Percentiles rank a stretch among this genome's conserved stretches.
Conservation (phyloP, 1,140 invertebrate genomes). For the Trigoniulus corallinus region DNA sequence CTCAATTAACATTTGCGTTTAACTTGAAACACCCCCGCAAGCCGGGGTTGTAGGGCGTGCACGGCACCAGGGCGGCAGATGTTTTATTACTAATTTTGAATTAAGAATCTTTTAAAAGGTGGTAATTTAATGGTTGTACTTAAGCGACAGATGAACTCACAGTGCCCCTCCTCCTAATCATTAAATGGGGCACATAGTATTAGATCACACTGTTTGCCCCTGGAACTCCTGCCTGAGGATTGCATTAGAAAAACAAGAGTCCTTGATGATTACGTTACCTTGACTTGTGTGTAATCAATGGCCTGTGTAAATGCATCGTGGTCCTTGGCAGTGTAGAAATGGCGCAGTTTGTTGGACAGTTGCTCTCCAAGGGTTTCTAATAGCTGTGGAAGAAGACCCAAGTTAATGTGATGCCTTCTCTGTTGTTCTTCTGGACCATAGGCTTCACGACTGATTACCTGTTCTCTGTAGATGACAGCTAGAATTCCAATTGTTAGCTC, state of each 20-base stretch:
- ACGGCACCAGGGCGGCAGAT: too few relatives aligned
- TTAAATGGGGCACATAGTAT: too few relatives aligned
- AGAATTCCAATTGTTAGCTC: constrained; percentile 22
- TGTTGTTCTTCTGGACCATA: constrained; percentile 26
- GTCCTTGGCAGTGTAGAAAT: constrained; percentile 24
- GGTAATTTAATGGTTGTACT: too few relatives aligned
- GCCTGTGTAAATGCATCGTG: constrained; percentile 29
- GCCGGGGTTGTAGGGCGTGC: too few relatives aligned
- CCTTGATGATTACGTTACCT: constrained; percentile 20
- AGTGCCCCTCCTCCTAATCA: too few relatives aligned
- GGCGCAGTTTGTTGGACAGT: constrained; percentile 24
- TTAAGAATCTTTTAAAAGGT: too few relatives aligned
- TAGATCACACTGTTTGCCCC: too few relatives aligned
- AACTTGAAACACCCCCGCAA: too few relatives aligned
- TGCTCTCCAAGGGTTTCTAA: constrained; percentile 22
- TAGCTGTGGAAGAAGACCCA: background rate
- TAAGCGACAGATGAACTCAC: too few relatives aligned
- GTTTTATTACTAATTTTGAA: too few relatives aligned
- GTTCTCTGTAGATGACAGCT: constrained; percentile 17
- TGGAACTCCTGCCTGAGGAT: too few relatives aligned
- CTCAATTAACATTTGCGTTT: too few relatives aligned
- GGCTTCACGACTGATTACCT: constrained; percentile 13
- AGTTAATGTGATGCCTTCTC: constrained; percentile 27
- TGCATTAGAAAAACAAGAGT: constrained; percentile 1
- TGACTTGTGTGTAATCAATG: constrained; percentile 34